Percentiles rank a stretch among this genome's conserved stretches.
These are phyloP conservation scores for Melipona quadrifasciata DNA, from an alignment of 1,140 invertebrate genomes.

Conservation along the genomic window DNA sequence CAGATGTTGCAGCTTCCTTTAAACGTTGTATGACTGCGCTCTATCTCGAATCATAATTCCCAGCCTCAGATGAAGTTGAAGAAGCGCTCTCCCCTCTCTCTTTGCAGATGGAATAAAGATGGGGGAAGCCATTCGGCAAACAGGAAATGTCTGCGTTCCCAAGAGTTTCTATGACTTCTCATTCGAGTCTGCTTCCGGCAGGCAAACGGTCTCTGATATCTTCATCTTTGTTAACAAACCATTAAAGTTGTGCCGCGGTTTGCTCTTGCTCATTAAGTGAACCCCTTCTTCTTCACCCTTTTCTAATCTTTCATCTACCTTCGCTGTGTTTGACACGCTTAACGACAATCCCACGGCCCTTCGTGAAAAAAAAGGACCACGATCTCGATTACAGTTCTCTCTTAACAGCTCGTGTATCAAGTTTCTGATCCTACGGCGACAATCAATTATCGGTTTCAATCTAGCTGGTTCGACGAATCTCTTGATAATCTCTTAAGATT, in stretches of 20 bases:
- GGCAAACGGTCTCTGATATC: conserved; percentile 68
- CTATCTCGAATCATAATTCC: conserved; percentile 66
- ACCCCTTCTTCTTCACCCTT: conserved; percentile 39
- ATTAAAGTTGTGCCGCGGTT: conserved; percentile 72
- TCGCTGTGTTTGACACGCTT: background rate
- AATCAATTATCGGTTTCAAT: background rate
- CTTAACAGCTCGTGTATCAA: background rate
- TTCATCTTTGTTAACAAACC: conserved; percentile 68
- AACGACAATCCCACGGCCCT: conserved; percentile 9
- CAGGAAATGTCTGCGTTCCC: conserved; percentile 57
- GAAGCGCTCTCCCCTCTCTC: conserved; percentile 16
- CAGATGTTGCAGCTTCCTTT: conserved; percentile 32
- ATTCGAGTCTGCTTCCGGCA: conserved; percentile 60
- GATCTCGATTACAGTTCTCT: no score
- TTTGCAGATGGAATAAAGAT: conserved; percentile 80
- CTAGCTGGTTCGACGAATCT: background rate
- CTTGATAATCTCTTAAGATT: background rate
- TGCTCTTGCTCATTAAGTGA: conserved; percentile 56
- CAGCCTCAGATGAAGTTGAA: conserved; percentile 52
- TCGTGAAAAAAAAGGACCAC: background rate
- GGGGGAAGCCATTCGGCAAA: conserved; percentile 70
- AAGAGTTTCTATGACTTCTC: conserved; percentile 71
- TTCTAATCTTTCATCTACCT: conserved; percentile 54
- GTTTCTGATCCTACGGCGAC: background rate
- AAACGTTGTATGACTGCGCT: conserved; percentile 1